Evolutionary conservation across 2,797 vertebrate genomes (phyloP).

Genomic region (Dicrostonyx torquatus): DNA sequence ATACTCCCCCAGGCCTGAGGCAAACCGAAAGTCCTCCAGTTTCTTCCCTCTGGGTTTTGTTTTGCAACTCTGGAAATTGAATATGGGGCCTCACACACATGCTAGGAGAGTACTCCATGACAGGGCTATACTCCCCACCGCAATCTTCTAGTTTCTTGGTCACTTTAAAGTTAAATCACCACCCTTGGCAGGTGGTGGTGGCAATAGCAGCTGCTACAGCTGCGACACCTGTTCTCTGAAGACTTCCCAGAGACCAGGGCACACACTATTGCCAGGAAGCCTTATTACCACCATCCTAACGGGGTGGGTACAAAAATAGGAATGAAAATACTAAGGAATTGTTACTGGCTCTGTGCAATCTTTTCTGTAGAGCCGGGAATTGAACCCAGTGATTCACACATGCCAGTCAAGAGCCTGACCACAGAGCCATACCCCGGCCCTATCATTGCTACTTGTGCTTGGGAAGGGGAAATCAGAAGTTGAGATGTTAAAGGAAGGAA

Average conservation of each 20-base stretch:
- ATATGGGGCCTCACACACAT: background rate
- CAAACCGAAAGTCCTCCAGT: background rate
- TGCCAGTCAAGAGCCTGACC: background rate
- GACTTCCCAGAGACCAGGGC: background rate
- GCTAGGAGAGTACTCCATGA: background rate
- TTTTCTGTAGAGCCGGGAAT: background rate
- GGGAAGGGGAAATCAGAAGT: background rate
- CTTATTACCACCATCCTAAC: background rate
- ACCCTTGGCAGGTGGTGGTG: background rate
- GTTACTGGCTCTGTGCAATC: too few relatives aligned
- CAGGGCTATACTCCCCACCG: background rate
- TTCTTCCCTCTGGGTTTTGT: background rate
- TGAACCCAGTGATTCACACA: background rate
- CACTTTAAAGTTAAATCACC: background rate
- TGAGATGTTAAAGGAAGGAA: background rate
- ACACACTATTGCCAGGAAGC: background rate
- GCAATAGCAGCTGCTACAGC: too few relatives aligned
- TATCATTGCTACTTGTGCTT: background rate
- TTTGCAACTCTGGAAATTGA: background rate
- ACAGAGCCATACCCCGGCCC: background rate
- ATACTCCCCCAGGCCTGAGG: background rate
- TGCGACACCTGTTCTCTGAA: background rate
- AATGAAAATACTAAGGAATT: background rate
- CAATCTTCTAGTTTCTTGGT: background rate
- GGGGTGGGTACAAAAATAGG: background rate